Conservation (phyloP, 1,140 invertebrate genomes). For the Teleogryllus occipitalis region DNA sequence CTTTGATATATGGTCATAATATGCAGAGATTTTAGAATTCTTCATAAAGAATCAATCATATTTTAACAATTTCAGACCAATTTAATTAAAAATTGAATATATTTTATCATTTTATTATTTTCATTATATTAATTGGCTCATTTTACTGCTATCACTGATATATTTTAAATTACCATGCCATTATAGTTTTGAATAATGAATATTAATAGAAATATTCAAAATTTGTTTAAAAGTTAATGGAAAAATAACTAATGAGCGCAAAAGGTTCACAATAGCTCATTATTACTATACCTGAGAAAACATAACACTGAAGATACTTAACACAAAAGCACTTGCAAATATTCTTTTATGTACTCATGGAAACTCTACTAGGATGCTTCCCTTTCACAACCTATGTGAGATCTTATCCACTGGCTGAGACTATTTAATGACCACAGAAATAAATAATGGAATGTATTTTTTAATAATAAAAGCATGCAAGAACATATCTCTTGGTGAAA, state of each 20-base stretch:
- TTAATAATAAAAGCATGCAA: not conserved
- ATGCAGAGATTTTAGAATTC: too few species aligned
- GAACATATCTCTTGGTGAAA: not conserved
- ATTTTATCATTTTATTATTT: not conserved
- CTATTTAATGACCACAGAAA: not conserved
- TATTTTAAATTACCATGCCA: too few species aligned
- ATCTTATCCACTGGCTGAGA: not conserved
- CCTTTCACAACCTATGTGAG: not conserved
- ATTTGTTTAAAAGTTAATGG: not conserved
- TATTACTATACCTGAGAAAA: not conserved
- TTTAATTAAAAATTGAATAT: not conserved
- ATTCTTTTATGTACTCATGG: not conserved
- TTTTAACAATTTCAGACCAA: too few species aligned
- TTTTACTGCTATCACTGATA: too few species aligned
- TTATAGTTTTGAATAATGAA: not conserved
- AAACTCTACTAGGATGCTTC: not conserved
- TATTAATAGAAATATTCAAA: not conserved
- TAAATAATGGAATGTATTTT: not conserved
- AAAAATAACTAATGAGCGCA: too few species aligned
- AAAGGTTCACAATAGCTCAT: not conserved
- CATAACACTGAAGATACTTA: not conserved
- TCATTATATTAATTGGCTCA: not conserved
- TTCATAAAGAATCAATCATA: too few species aligned
- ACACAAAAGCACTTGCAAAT: not conserved
- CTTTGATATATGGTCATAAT: too few species aligned